Evolutionary conservation across 2,888 invertebrate species (phyloP).

Genomic region (Platerodrilus igneus): DNA sequence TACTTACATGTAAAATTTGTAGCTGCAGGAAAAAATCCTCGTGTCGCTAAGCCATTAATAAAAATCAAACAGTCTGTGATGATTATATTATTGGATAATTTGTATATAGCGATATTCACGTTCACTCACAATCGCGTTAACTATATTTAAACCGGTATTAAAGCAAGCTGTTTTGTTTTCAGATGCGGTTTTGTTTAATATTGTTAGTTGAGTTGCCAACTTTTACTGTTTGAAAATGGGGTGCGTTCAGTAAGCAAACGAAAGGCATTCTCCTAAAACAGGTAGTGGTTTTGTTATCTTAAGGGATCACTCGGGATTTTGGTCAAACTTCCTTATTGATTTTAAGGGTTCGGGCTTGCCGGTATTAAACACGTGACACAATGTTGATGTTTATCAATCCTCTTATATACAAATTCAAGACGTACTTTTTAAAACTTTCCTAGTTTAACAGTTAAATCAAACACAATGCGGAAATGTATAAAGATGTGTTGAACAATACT

Average conservation of each 20-base stretch:
- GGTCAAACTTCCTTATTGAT: slow-evolving; percentile 16
- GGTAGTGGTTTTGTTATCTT: too few species aligned
- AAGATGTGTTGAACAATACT: slow-evolving; percentile 10
- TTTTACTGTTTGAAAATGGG: too few species aligned
- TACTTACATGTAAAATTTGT: slow-evolving; percentile 16
- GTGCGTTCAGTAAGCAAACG: too few species aligned
- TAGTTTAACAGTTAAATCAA: not conserved
- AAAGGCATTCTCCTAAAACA: too few species aligned
- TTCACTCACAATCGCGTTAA: not conserved
- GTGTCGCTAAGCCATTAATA: too few species aligned
- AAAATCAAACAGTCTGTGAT: slow-evolving; percentile 3
- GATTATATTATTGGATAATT: too few species aligned
- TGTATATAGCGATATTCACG: too few species aligned
- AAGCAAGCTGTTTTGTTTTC: not conserved
- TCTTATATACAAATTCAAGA: too few species aligned
- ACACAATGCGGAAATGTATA: not conserved
- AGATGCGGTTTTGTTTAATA: too few species aligned
- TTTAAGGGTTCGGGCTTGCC: slow-evolving; percentile 5
- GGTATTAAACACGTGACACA: slow-evolving; percentile 4
- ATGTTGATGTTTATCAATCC: too few species aligned
- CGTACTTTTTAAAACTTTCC: too few species aligned
- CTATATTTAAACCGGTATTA: slow-evolving; percentile 14
- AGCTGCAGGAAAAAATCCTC: not conserved
- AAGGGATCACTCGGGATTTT: slow-evolving; percentile 6
- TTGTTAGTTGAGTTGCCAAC: too few species aligned